Base-by-base conservation (phyloP, 2,888 invertebrate genomes). In the Athalia circularis region DNA sequence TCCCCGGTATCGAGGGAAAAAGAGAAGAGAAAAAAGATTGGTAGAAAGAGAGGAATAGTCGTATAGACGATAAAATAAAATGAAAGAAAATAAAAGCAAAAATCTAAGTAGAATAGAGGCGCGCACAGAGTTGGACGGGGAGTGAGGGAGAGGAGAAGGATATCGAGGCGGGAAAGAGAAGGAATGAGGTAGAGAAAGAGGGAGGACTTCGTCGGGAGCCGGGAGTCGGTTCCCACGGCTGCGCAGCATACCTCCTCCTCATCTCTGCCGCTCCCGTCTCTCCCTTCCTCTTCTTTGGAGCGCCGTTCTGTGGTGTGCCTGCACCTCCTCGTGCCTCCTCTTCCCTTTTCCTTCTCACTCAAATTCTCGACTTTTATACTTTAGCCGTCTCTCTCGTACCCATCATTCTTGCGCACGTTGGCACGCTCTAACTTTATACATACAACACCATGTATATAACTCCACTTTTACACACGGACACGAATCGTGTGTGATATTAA, bases 201-300 rank as follows among this genome's bases (percentile, higher is more conserved):
- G 79, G 79, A 81, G 77, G 77, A 82, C 77, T 79, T 79, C 81
- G 83, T 86, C 86, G 86, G 85, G 84, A 87, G 88, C 87, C 84
- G 85, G 88, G 84, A 87, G 88, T 87, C 84, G 85, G 88, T 88
- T 88, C 89, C 88, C 89, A 88, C 88, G 89, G 87, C 88, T 86
- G 86, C 86, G 85, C 86, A 85, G 86, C 86, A 86, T 87, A 87
- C 86, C 86, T 86, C 86, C 87, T 85, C 87, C 85, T 86, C 84
- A 85, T 85, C 84, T 77, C 74, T 84, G 83, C 80, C 77, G 80
- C 80, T 79, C 81, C 67, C 80, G 77, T 80, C 79, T 77, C 80
- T 47, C 78, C 45, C 29, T 65, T 79, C 67, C 59, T 50, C 65
- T 57, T 77, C 79, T 61, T 79, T 76, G 50, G 62, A 43, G 79